Evolutionary conservation across 2,797 vertebrate species (phyloP).

Genomic region (Luscinia luscinia): DNA sequence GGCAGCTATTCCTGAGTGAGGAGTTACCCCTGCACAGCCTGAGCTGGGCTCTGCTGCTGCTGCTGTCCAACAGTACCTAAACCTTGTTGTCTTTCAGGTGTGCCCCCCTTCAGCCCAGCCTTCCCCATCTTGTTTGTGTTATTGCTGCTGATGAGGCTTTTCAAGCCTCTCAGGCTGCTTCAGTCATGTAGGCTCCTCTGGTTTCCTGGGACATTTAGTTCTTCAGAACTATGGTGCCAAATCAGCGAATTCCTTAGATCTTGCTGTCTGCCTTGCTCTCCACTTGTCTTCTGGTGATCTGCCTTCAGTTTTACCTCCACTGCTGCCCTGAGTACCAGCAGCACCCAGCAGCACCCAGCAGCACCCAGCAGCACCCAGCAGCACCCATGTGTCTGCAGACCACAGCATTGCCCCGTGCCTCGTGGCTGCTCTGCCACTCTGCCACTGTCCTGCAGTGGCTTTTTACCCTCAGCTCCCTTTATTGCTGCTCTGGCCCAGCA

Average conservation of each 20-base stretch:
- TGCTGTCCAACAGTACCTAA: not conserved
- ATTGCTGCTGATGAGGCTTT: not conserved
- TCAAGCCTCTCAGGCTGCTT: not conserved
- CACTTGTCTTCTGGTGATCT: not conserved
- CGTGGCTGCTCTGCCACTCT: fast-evolving
- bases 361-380: not conserved
- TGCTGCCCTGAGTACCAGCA: not conserved
- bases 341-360: not conserved
- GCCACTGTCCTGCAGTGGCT: not conserved
- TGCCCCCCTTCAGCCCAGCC: not conserved
- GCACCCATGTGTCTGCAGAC: fast-evolving
- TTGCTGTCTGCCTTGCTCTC: not conserved
- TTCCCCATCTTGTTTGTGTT: not conserved
- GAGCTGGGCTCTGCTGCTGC: not conserved
- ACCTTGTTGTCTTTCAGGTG: not conserved
- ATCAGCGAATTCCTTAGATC: not conserved
- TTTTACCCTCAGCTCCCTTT: not conserved
- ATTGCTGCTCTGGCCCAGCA: not conserved
- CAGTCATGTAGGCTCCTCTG: not conserved
- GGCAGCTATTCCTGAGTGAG: not conserved
- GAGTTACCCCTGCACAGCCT: not conserved
- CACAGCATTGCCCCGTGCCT: not conserved
- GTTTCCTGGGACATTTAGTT: not conserved
- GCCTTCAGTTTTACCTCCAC: not conserved
- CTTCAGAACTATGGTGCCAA: not conserved